phyloP scores from a whole-genome alignment of 2,888 invertebrate genomes.

The Latrodectus elegans region DNA sequence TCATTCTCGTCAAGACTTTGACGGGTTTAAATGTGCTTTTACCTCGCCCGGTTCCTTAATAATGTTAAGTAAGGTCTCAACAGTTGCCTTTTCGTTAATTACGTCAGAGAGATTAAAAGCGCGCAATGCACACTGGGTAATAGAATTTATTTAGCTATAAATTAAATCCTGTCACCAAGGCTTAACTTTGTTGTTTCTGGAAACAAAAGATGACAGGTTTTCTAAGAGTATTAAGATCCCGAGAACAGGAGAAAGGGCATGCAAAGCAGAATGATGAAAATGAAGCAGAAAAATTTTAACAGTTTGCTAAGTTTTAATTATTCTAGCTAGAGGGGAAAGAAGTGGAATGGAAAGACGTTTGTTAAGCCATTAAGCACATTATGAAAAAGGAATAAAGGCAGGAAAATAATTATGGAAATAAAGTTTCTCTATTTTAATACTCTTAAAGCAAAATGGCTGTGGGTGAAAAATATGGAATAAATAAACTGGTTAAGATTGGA shows the following conservation, averaged over 20 bases:
- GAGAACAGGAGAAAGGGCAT: not conserved
- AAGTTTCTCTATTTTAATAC: no score
- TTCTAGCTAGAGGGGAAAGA: not conserved
- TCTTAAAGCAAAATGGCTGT: no score
- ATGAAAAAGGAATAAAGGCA: not conserved
- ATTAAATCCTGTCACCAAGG: slow-evolving; percentile 57
- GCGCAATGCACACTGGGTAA: slow-evolving; percentile 29
- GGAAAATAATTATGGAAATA: not conserved
- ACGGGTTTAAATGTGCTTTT: slow-evolving; percentile 28
- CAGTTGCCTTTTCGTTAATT: slow-evolving; percentile 47
- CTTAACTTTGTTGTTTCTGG: slow-evolving; percentile 10
- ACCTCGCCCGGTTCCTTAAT: not conserved
- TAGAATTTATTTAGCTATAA: slow-evolving; percentile 60
- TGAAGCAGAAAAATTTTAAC: not conserved
- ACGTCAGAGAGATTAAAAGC: slow-evolving; percentile 23
- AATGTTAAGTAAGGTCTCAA: not conserved
- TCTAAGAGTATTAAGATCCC: slow-evolving; percentile 49
- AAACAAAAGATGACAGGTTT: slow-evolving; percentile 58
- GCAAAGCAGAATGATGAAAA: not conserved
- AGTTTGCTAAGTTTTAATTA: slow-evolving; percentile 4
- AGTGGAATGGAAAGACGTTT: not conserved
- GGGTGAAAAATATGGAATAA: no score
- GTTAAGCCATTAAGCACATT: not conserved
- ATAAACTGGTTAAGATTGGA: no score
- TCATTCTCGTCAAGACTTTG: not conserved